Evolutionary conservation across 1,140 invertebrate genomes (phyloP).

Genomic region (Tetragnatha versicolor): DNA sequence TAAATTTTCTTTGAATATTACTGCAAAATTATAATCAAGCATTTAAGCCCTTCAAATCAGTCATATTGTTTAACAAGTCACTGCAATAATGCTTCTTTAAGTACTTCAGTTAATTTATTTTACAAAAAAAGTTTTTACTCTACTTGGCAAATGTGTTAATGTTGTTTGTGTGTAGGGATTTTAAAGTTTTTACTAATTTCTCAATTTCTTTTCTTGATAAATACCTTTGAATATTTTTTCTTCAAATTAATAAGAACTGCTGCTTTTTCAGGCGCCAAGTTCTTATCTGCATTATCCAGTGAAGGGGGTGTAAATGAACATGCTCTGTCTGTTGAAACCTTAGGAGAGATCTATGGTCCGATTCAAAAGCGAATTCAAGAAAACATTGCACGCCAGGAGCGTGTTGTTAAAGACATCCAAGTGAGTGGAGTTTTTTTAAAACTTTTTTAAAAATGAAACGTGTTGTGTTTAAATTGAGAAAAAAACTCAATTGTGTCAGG

Average conservation of each 20-base stretch:
- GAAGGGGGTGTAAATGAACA: slow-evolving; percentile 90
- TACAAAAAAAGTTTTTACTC: too few species aligned
- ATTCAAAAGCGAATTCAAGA: slow-evolving; percentile 75
- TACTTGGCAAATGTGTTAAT: too few species aligned
- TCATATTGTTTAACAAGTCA: too few species aligned
- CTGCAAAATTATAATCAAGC: too few species aligned
- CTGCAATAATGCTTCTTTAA: too few species aligned
- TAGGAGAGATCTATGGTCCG: slow-evolving; percentile 81
- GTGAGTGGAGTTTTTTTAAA: slow-evolving; percentile 59
- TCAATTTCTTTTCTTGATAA: not conserved
- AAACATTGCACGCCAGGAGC: slow-evolving; percentile 80
- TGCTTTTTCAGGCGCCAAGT: slow-evolving; percentile 70
- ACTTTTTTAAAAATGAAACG: too few species aligned
- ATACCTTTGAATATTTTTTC: not conserved
- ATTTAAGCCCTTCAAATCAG: too few species aligned
- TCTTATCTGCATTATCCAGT: slow-evolving; percentile 79
- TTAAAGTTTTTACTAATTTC: not conserved
- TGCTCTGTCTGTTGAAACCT: slow-evolving; percentile 75
- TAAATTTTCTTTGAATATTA: too few species aligned
- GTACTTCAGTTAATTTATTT: too few species aligned
- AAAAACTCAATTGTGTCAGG: too few species aligned
- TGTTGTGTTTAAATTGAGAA: too few species aligned
- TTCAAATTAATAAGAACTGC: not conserved
- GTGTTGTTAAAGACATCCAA: slow-evolving; percentile 79
- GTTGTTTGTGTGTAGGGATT: not conserved